Percentiles rank a stretch among this genome's conserved stretches.
These are phyloP conservation scores for Apodemus agrarius DNA, from an alignment of 2,797 vertebrate genomes.

Conservation along the genomic window DNA sequence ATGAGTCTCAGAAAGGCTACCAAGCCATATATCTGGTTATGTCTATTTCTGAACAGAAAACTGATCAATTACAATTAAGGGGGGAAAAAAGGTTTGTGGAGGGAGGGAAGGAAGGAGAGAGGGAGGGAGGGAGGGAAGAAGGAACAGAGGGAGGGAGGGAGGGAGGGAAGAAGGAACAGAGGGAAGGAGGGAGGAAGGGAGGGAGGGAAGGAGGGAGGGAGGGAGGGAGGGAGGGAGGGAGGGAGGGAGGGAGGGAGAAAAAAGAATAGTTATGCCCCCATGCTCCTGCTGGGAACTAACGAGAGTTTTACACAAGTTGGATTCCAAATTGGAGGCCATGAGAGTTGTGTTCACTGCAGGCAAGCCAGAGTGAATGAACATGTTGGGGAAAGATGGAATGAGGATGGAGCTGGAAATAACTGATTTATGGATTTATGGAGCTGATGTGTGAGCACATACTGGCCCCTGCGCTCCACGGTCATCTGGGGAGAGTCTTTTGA, in stretches of 20 bases:
- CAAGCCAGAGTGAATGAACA: background rate
- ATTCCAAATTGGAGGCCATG: slow-evolving; percentile 53
- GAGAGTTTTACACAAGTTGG: slow-evolving; percentile 43
- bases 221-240: too few relatives aligned
- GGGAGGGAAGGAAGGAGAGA: background rate
- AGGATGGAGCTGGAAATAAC: background rate
- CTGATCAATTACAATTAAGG: slow-evolving; percentile 74
- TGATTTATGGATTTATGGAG: background rate
- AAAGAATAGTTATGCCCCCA: background rate
- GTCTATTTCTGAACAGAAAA: slow-evolving; percentile 82
- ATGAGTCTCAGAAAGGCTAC: slow-evolving; percentile 75
- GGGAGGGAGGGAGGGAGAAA: too few relatives aligned
- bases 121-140: background rate
- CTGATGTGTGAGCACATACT: background rate
- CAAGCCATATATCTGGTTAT: slow-evolving; percentile 74
- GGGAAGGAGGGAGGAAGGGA: background rate
- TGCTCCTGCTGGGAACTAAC: slow-evolving; percentile 67
- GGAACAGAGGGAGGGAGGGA: too few relatives aligned
- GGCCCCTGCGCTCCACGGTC: background rate
- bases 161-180: background rate
- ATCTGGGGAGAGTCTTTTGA: background rate
- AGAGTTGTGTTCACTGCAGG: background rate
- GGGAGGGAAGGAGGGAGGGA: too few relatives aligned
- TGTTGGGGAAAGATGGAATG: background rate
- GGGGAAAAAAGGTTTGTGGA: slow-evolving; percentile 64